Evolutionary conservation across 2,113 vertebrate genomes (phyloP).

Genomic region (Spea multiplicata): DNA sequence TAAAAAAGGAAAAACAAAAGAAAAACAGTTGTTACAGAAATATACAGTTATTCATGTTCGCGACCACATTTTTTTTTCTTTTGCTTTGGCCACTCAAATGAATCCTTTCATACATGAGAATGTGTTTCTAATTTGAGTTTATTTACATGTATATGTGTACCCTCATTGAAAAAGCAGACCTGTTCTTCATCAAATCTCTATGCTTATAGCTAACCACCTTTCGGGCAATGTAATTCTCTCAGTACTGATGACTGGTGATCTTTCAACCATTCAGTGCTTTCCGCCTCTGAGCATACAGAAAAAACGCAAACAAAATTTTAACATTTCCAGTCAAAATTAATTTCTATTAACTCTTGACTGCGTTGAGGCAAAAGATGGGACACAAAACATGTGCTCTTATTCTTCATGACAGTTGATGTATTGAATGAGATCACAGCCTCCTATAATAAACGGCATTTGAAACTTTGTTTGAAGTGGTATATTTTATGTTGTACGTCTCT

Average conservation of each 20-base stretch:
- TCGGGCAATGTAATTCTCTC: slow-evolving; percentile 58
- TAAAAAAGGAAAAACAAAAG: not conserved
- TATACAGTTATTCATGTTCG: slow-evolving; percentile 46
- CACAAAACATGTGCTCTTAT: slow-evolving; percentile 48
- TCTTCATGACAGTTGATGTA: slow-evolving; percentile 48
- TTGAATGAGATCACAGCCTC: slow-evolving; percentile 51
- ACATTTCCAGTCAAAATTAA: not conserved
- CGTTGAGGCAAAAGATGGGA: slow-evolving; percentile 45
- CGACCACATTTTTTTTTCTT: slow-evolving; percentile 55
- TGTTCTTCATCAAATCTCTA: slow-evolving; percentile 60
- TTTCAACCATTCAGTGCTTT: slow-evolving; percentile 54
- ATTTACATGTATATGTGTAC: slow-evolving; percentile 59
- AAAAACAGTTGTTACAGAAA: slow-evolving; percentile 40
- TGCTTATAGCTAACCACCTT: slow-evolving; percentile 49
- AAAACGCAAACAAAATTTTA: slow-evolving; percentile 7
- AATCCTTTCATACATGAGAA: slow-evolving; percentile 66
- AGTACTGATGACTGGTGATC: slow-evolving; percentile 52
- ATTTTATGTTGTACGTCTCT: slow-evolving; percentile 34
- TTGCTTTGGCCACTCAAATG: slow-evolving; percentile 40
- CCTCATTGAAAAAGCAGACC: slow-evolving; percentile 50
- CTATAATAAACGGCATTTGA: slow-evolving; percentile 52
- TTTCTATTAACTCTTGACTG: slow-evolving; percentile 37
- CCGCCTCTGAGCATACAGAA: slow-evolving; percentile 32
- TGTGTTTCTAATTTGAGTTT: slow-evolving; percentile 61
- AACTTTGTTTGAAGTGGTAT: slow-evolving; percentile 56